phyloP scores from a whole-genome alignment of 2,797 vertebrate genomes.

The Knipowitschia caucasica region DNA sequence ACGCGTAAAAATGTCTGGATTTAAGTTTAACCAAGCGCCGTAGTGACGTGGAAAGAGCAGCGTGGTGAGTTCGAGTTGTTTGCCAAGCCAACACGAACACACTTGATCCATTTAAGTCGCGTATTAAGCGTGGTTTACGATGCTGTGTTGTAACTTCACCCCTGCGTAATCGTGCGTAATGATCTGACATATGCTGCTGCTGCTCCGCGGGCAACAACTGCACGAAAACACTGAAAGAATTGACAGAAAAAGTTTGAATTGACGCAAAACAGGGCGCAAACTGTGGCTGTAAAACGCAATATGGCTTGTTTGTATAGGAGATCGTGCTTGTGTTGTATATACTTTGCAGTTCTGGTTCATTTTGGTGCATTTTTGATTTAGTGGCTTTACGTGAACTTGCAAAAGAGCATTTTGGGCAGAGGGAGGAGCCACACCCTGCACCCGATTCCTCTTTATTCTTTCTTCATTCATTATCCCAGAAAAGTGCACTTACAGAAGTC shows the following conservation, averaged over 20 bases:
- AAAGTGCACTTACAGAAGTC: neutral
- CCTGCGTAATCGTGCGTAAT: slow-evolving; percentile 1
- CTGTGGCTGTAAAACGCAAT: neutral
- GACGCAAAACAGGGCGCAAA: neutral
- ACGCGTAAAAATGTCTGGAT: slow-evolving; percentile 22
- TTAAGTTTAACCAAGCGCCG: slow-evolving; percentile 16
- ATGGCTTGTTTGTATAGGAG: neutral
- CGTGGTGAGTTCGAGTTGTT: slow-evolving; percentile 29
- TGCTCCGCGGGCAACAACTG: neutral
- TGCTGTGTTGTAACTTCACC: neutral
- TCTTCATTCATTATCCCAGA: slow-evolving; percentile 23
- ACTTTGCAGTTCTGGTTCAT: neutral
- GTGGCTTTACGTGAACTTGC: slow-evolving; percentile 39
- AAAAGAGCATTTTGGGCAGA: slow-evolving; percentile 49
- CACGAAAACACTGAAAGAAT: neutral
- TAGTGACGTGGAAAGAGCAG: slow-evolving; percentile 12
- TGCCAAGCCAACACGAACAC: neutral
- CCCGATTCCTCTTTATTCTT: slow-evolving; percentile 18
- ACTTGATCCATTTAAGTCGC: neutral
- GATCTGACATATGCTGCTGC: neutral
- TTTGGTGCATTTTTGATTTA: neutral
- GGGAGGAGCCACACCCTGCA: slow-evolving; percentile 66
- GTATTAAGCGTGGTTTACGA: neutral
- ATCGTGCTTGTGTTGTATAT: neutral
- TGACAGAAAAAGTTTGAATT: neutral